These are phyloP conservation scores for Sebastes jordani DNA, from an alignment of 2,797 vertebrate genomes.

Conservation along the genomic window DNA sequence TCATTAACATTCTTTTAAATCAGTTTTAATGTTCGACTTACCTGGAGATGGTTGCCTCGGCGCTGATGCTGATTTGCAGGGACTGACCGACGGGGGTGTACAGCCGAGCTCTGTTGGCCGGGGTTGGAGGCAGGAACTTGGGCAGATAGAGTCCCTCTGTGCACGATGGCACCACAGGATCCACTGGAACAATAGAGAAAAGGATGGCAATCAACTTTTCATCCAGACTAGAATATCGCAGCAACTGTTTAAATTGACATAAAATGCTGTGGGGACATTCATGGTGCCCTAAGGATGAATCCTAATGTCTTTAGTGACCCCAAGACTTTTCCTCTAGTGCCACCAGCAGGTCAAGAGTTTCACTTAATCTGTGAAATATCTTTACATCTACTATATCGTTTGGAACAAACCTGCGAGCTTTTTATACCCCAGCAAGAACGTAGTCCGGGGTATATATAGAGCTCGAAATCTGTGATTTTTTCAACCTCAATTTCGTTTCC, in stretches of 20 bases:
- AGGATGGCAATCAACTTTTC: not conserved
- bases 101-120: constrained; percentile 19
- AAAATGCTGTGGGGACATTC: not conserved
- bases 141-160: constrained; percentile 51
- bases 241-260: not conserved
- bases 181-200: constrained; percentile 10
- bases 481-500: too few relatives aligned
- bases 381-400: not conserved
- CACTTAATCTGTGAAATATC: not conserved
- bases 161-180: constrained; percentile 19
- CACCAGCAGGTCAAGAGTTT: too few relatives aligned
- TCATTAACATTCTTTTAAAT: not conserved
- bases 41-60: not conserved
- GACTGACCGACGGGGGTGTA: not conserved
- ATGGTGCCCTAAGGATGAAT: not conserved
- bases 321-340: too few relatives aligned
- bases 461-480: too few relatives aligned
- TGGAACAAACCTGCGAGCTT: not conserved
- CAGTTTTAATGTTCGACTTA: not conserved
- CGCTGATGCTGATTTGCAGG: constrained; percentile 30
- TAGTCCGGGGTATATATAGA: too few relatives aligned
- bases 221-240: not conserved
- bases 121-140: constrained; percentile 51
- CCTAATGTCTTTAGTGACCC: not conserved
- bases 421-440: too few relatives aligned